Conservation (phyloP, 2,797 vertebrate species). For the Karalla daura region DNA sequence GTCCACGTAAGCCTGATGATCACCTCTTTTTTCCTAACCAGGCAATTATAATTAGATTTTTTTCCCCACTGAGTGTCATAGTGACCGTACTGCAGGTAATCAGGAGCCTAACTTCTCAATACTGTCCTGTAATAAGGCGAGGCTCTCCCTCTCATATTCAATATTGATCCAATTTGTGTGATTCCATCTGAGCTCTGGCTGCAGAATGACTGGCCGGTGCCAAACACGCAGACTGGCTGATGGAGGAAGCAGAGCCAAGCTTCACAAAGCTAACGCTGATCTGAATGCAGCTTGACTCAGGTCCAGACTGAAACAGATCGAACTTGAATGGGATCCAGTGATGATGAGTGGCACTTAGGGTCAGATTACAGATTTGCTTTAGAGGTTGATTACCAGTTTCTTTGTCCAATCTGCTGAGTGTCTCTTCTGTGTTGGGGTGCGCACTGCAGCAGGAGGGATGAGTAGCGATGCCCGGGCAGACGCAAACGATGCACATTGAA, state of each 20-base stretch:
- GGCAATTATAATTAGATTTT: constrained; percentile 23
- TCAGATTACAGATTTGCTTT: constrained; percentile 67
- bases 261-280: constrained; percentile 52
- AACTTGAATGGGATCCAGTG: constrained; percentile 38
- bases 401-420: constrained; percentile 30
- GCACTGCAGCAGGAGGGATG: constrained; percentile 19
- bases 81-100: constrained; percentile 58
- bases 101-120: constrained; percentile 35
- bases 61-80: constrained; percentile 23
- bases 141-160: constrained; percentile 53
- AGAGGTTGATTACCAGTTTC: constrained; percentile 53
- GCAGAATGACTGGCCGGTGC: constrained; percentile 35
- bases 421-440: constrained; percentile 8
- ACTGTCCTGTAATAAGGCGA: constrained; percentile 56
- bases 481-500: constrained; percentile 6
- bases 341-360: constrained; percentile 44
- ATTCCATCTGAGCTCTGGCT: constrained; percentile 66
- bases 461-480: constrained; percentile 27
- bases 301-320: constrained; percentile 49
- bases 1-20: constrained; percentile 33
- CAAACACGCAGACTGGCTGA: constrained; percentile 54
- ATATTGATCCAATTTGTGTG: constrained; percentile 72
- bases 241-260: constrained; percentile 50
- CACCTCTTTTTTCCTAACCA: constrained; percentile 15
- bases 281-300: constrained; percentile 57